Evolutionary conservation across 2,797 vertebrate genomes (phyloP).

Genomic region (Sphaeramia orbicularis): DNA sequence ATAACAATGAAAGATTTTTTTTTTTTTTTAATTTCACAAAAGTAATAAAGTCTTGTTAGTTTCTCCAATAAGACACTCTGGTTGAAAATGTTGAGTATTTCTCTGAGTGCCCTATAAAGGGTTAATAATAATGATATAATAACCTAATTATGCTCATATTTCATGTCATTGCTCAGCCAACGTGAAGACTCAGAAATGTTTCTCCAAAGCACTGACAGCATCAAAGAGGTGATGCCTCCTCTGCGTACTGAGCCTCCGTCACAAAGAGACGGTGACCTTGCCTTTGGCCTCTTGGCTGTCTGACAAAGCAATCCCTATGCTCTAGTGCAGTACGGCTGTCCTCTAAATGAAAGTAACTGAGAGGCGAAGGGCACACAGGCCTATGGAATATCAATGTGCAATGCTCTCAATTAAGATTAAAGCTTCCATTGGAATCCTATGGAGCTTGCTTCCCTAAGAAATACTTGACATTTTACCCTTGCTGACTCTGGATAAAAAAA

Average conservation of each 20-base stretch:
- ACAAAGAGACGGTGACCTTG: slow-evolving; percentile 83
- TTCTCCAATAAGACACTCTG: too few species aligned
- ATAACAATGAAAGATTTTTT: too few species aligned
- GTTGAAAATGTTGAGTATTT: too few species aligned
- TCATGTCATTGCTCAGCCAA: background rate
- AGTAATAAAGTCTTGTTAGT: too few species aligned
- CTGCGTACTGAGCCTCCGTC: slow-evolving; percentile 65
- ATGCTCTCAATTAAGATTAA: slow-evolving; percentile 87
- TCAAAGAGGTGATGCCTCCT: slow-evolving; percentile 75
- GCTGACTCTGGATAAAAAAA: slow-evolving; percentile 80
- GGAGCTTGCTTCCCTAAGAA: slow-evolving; percentile 82
- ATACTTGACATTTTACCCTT: slow-evolving; percentile 86
- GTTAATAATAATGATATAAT: too few species aligned
- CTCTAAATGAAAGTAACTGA: slow-evolving; percentile 86
- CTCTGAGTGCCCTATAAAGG: too few species aligned
- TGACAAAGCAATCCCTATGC: slow-evolving; percentile 84
- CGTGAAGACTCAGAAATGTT: slow-evolving; percentile 43
- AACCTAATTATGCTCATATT: background rate
- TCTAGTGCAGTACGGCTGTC: slow-evolving; percentile 80
- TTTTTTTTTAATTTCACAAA: too few species aligned
- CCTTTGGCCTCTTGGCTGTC: slow-evolving; percentile 86
- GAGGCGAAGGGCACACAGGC: slow-evolving; percentile 85
- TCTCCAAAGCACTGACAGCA: slow-evolving; percentile 56
- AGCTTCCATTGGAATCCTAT: slow-evolving; percentile 84
- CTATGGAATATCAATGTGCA: slow-evolving; percentile 86